These are phyloP conservation scores for Halcyon malimbica DNA, from an alignment of 2,113 vertebrate species.

Conservation along the genomic window DNA sequence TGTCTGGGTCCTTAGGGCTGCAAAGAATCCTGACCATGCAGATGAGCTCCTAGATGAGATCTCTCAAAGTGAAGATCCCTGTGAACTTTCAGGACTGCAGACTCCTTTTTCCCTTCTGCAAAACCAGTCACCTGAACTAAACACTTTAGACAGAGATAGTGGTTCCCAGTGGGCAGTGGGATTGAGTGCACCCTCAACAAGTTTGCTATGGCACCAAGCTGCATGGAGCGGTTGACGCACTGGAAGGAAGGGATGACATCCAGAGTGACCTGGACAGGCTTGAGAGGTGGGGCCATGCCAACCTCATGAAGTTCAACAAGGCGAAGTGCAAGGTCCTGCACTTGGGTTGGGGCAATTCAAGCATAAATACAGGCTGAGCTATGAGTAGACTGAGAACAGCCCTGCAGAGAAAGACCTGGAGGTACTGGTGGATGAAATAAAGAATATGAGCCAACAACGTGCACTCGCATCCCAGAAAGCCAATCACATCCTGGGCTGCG, in stretches of 20 bases:
- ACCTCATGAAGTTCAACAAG: neutral
- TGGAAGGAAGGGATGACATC: neutral
- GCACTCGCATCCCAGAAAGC: neutral
- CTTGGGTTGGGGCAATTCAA: neutral
- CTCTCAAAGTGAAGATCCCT: neutral
- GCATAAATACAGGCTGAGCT: neutral
- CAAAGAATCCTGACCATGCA: neutral
- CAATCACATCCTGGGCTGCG: neutral
- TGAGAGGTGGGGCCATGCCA: neutral
- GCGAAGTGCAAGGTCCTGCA: neutral
- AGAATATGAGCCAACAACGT: no score
- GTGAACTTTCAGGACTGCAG: neutral
- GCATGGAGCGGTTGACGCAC: neutral
- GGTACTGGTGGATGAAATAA: neutral
- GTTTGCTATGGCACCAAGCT: neutral
- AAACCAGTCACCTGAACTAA: neutral
- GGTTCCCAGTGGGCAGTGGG: neutral
- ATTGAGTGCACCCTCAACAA: neutral
- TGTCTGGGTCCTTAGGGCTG: neutral
- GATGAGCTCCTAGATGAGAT: neutral
- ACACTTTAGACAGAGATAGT: neutral
- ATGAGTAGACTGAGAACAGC: neutral
- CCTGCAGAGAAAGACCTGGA: neutral
- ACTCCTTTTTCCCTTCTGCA: neutral
- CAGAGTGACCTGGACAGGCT: neutral